Base-by-base conservation (phyloP, 2,888 invertebrate genomes). In the Agrotis exclamationis region DNA sequence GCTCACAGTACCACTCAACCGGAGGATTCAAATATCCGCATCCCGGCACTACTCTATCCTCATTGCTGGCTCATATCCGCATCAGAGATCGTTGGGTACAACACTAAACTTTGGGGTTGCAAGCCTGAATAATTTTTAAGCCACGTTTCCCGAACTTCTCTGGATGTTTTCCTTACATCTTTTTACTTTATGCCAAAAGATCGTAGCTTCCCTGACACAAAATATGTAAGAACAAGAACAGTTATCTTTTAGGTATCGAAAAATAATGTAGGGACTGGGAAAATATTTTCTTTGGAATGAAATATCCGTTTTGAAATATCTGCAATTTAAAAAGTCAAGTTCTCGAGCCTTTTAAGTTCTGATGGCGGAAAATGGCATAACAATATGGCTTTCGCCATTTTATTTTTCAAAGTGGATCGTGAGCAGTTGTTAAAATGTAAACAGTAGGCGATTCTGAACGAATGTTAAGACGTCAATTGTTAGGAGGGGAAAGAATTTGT, bases 11-110 rank as follows among this genome's bases (percentile, higher is more conserved):
- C 60, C 28, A 67, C 74, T 63, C 50, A 68, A 70, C 39, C n/a
- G 54, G 54, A 51, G 70, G 20, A 72, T 72, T 76, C 39, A 68
- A 80, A 84, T 83, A 77, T 85, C 83, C 83, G 72, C 48, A 68
- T 69, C 39, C 69, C 78, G 69, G 65, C 53, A 57, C 63, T 67
- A 50, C 13, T 63, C 22, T 60, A 54, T 82, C 70, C 83, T 80
- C 63, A 75, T 80, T 73, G 58, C 70, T 56, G 47, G 39, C 72
- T 84, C 70, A 69, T 77, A 74, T 84, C 74, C 74, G 64, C 63
- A 54, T 24, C 16, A 69, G 54, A 70, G n/a, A 51, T 70, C 20
- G 50, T 70, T 65, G 53, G 50, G 22, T 57, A 78, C 56, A 73
- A 56, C 73, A 59, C 73, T 81, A 68, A 72, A 65, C 51, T 50